A percentile compares a stretch with the other conserved stretches of the same genome.
Conservation (phyloP, 2,113 vertebrate genomes). For the Thunnus thynnus region DNA sequence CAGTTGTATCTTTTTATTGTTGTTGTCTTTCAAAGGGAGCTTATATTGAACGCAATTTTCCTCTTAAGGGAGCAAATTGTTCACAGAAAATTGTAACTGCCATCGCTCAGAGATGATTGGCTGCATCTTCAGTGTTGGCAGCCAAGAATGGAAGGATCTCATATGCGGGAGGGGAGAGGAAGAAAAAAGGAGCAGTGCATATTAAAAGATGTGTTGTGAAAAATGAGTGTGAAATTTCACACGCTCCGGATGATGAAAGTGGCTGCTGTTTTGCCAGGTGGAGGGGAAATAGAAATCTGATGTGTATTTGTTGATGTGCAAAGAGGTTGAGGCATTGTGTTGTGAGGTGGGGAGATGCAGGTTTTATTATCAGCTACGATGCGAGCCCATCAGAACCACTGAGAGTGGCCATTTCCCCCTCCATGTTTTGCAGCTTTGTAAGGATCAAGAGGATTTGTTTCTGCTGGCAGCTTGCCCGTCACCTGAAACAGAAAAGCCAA, state of each 20-base stretch:
- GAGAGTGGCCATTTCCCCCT: constrained; percentile 57
- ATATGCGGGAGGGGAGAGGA: constrained; percentile 69
- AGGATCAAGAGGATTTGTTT: constrained; percentile 80
- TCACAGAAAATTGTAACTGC: constrained; percentile 87
- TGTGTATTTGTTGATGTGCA: constrained; percentile 58
- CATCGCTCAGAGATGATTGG: constrained; percentile 84
- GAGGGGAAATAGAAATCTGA: constrained; percentile 67
- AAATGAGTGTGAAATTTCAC: constrained; percentile 86
- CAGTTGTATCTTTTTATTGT: constrained; percentile 87
- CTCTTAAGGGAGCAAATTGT: constrained; percentile 87
- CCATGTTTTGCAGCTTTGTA: constrained; percentile 68
- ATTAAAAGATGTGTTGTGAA: constrained; percentile 84
- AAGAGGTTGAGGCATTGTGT: constrained; percentile 45
- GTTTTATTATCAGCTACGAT: constrained; percentile 59
- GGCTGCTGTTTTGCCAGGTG: constrained; percentile 80
- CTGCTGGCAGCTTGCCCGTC: constrained; percentile 71
- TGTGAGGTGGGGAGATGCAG: constrained; percentile 41
- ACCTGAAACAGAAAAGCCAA: constrained; percentile 69
- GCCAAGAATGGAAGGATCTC: constrained; percentile 84
- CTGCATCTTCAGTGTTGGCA: constrained; percentile 76
- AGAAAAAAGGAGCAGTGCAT: constrained; percentile 71
- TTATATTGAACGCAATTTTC: constrained; percentile 90
- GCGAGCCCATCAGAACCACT: constrained; percentile 38
- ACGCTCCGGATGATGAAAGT: constrained; percentile 77
- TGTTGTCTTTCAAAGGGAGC: constrained; percentile 86